Base-by-base conservation (phyloP, 2,888 invertebrate genomes). In the Tetrapedia diversipes region DNA sequence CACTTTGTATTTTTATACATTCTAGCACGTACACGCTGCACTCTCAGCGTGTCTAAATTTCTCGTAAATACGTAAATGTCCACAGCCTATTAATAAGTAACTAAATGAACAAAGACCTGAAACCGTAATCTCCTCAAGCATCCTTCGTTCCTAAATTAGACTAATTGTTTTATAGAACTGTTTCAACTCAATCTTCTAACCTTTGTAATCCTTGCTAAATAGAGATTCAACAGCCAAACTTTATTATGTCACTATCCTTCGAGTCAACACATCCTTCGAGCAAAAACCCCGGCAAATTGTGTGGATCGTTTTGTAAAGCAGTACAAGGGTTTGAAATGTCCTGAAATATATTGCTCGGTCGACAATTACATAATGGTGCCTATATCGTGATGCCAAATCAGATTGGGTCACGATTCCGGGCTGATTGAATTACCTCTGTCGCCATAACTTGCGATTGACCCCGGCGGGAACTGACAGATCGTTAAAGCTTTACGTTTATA, bases 401-500 rank as follows among this genome's bases (percentile, higher is more conserved):
- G 41, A 59, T 32, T 4, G 32, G 29, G 19, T 32, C 16, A 22
- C 59, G 59, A 43, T 45, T 32, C 43, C 14, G 14, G 19, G 22
- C 59, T 22, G 59, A 60, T 60, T 60, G 59, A 45, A 60, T 60
- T 45, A 43, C 59, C 22, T 45, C 10, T 45, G 19, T 45, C 43
- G 43, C 43, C 32, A 14, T 45, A 43, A 45, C 14, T 43, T 49
- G 19, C 49, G 37, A 49, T 63, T 49, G 49, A 11, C 1, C n/a
- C 49, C 7, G 37, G 14, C n/a, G 19, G 14, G 49, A 22, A 6
- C 32, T 24, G 34, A 47, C 45, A 47, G 22, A 45, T 60, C 60
- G 45, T 60, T 60, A 60, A 34, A 34, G 32, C 14, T 51, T 27
- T 27, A 27, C 37, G 37, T 43, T 29, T 29, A 43, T 22, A 43